Evolutionary conservation across 2,113 vertebrate species (phyloP).

Genomic region (Picathartes gymnocephalus): DNA sequence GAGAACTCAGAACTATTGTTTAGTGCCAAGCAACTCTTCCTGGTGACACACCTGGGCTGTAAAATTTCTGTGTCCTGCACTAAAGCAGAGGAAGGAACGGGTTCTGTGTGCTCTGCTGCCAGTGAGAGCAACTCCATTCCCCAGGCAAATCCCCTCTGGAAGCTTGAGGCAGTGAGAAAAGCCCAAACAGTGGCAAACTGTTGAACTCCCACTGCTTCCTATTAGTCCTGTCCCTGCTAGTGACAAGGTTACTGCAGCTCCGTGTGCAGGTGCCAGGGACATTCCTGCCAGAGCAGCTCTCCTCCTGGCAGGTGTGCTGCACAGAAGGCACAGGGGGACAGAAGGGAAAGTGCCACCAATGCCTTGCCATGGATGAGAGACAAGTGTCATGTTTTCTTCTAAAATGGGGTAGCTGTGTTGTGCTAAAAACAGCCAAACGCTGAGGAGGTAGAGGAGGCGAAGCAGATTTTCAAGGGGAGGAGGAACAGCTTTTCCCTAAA

Average conservation of each 20-base stretch:
- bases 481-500: conserved; percentile 9
- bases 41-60: not conserved
- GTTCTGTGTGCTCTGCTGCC: not conserved
- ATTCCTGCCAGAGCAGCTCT: not conserved
- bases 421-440: not conserved
- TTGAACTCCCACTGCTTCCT: not conserved
- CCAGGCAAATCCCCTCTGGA: not conserved
- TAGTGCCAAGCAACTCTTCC: not conserved
- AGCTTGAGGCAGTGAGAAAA: not conserved
- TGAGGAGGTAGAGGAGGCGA: conserved; percentile 17
- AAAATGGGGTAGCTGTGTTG: not conserved
- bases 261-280: not conserved
- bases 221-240: not conserved
- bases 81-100: accelerated
- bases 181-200: not conserved
- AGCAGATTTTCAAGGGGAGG: conserved; percentile 26
- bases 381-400: not conserved
- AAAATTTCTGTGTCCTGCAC: accelerated
- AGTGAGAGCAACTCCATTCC: not conserved
- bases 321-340: not conserved
- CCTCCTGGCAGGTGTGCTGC: not conserved
- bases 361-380: not conserved
- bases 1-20: not conserved
- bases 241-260: not conserved
- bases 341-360: not conserved